Conservation (phyloP, 1,140 invertebrate genomes). For the Nephotettix cincticeps region DNA sequence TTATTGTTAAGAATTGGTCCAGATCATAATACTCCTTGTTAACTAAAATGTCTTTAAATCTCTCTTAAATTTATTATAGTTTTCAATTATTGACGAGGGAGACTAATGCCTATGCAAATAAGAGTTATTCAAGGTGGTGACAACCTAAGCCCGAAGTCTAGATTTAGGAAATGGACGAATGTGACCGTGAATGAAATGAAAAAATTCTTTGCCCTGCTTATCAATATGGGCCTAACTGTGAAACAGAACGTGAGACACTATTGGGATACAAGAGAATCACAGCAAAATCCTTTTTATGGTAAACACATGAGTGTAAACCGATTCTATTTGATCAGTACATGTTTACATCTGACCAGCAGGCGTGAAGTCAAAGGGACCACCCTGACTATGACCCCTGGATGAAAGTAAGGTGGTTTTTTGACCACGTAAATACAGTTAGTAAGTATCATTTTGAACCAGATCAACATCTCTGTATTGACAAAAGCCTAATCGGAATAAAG, state of each 20-base stretch:
- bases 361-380: neutral
- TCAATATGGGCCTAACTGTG: conserved; percentile 21
- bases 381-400: conserved; percentile 22
- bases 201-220: conserved; percentile 1
- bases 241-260: conserved; percentile 1
- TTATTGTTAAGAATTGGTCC: too few relatives aligned
- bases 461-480: conserved; percentile 19
- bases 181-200: conserved; percentile 16
- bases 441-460: neutral
- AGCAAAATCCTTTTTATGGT: conserved; percentile 9
- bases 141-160: neutral
- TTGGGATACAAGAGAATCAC: neutral
- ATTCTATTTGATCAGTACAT: conserved; percentile 5
- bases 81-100: too few relatives aligned
- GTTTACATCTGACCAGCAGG: neutral
- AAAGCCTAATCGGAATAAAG: conserved; percentile 20
- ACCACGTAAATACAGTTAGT: neutral
- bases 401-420: conserved; percentile 10
- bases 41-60: too few relatives aligned
- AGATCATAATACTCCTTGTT: too few relatives aligned
- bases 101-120: too few relatives aligned
- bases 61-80: too few relatives aligned
- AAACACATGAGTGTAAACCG: conserved; percentile 3
- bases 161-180: neutral
- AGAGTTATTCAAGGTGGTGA: too few relatives aligned